These are phyloP conservation scores for Acronicta alni DNA, from an alignment of 2,888 invertebrate genomes.

Conservation along the genomic window DNA sequence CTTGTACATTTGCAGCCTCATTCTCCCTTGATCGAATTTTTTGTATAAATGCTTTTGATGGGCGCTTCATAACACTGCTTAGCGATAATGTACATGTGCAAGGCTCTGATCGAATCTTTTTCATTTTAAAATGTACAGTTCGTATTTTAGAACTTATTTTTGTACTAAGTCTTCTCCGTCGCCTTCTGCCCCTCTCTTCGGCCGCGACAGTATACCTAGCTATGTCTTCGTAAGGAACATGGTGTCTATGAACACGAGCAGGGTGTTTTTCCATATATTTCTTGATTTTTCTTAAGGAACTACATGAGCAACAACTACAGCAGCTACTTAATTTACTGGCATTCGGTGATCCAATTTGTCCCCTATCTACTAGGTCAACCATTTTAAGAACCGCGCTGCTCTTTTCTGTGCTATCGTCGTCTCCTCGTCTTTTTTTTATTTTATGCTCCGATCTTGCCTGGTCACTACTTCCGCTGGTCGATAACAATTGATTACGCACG, in stretches of 20 bases:
- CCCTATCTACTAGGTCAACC: slow-evolving; percentile 65
- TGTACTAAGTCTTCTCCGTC: slow-evolving; percentile 39
- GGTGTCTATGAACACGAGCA: slow-evolving; percentile 37
- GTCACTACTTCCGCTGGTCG: slow-evolving; percentile 56
- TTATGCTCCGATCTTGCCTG: slow-evolving; percentile 33
- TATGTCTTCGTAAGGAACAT: slow-evolving; percentile 44
- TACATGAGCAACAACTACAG: slow-evolving; percentile 64
- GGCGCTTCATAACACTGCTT: slow-evolving; percentile 30
- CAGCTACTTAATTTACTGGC: slow-evolving; percentile 58
- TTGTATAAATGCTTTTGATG: slow-evolving; percentile 20
- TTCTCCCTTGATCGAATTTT: slow-evolving; percentile 26
- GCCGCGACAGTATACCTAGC: slow-evolving; percentile 37
- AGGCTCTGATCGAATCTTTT: slow-evolving; percentile 63
- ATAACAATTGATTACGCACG: slow-evolving; percentile 63
- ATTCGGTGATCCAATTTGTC: slow-evolving; percentile 55
- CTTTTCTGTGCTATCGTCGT: slow-evolving; percentile 42
- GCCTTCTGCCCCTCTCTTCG: slow-evolving; percentile 41
- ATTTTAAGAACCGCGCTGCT: slow-evolving; percentile 57
- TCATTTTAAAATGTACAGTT: slow-evolving; percentile 50
- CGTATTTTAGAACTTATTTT: slow-evolving; percentile 42
- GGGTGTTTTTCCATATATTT: slow-evolving; percentile 43
- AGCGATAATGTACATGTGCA: slow-evolving; percentile 63
- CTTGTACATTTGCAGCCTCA: neutral
- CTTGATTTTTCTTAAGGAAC: slow-evolving; percentile 50
- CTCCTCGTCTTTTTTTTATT: slow-evolving; percentile 31